Base-by-base conservation (phyloP, 2,888 invertebrate genomes). In the Augochlorella aurata region DNA sequence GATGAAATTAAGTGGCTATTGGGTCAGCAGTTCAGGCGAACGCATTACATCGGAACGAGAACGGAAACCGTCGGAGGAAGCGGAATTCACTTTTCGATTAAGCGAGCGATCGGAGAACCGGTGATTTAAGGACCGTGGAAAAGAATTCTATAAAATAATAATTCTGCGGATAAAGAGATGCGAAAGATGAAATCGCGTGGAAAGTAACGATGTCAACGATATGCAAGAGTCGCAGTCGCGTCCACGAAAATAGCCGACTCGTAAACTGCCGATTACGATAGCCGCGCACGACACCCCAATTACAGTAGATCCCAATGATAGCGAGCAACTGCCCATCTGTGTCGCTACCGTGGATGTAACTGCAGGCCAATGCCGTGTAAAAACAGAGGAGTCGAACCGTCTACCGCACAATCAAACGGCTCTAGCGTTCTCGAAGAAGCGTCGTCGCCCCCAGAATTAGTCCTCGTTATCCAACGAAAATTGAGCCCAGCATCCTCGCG, bases 1-100 rank as follows among this genome's bases (percentile, higher is more conserved):
- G 69, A 65, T 69, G 70, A 71, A 81, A 81, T 81, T 74, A 61
- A 81, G 70, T 79, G 66, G 72, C 72, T 44, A 14, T 63, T 24
- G 58, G 73, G 66, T 74, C 74, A 74, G 63, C 29, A n/a, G 79
- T 63, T 52, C 50, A 45, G 74, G 45, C 29, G 70, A 52, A 61
- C 66, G 58, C n/a, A 58, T 65, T 73, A 65, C 24, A 47, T 50
- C 10, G 18, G 10, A 52, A 47, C 14, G 21, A 14, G 85, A 77
- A 77, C 81, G 74, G 65, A 71, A 38, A 58, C n/a, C 65, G 73
- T 79, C 63, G 66, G 71, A 45, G 65, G 66, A 71, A 78, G 66
- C n/a, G 54, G 38, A 66, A 52, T 45, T 54, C 18, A 38, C n/a
- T 45, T 73, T 54, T 45, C 44, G 73, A 69, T 54, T n/a, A 44